Conservation (phyloP, 2,888 invertebrate species). For the Alsophila aescularia region DNA sequence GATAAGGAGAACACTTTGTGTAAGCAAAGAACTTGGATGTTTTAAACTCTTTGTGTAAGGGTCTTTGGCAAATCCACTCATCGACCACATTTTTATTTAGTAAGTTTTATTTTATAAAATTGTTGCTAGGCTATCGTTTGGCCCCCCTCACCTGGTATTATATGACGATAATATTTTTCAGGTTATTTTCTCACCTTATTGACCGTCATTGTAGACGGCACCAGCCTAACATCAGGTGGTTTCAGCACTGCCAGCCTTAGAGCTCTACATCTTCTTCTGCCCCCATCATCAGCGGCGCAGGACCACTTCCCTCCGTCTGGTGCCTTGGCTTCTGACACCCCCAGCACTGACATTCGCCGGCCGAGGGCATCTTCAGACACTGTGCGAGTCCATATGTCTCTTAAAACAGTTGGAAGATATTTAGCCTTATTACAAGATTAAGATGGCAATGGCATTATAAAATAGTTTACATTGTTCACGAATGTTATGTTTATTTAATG, state of each 20-base stretch:
- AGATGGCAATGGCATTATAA: too few species aligned
- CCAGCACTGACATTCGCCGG: constrained; percentile 87
- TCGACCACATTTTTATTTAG: too few species aligned
- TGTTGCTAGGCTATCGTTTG: too few species aligned
- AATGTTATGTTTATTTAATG: too few species aligned
- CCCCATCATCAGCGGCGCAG: constrained; percentile 90
- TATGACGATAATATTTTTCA: neutral
- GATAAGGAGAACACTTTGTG: too few species aligned
- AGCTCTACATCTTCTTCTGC: constrained; percentile 87
- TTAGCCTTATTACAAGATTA: too few species aligned
- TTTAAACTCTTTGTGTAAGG: too few species aligned
- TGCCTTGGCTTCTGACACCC: constrained; percentile 87
- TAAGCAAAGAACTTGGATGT: too few species aligned
- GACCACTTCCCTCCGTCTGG: constrained; percentile 92
- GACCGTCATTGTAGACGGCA: constrained; percentile 88
- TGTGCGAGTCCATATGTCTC: constrained; percentile 88
- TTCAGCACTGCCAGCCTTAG: constrained; percentile 85
- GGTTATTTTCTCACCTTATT: constrained; percentile 85
- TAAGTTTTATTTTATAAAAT: too few species aligned
- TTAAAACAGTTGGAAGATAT: constrained; percentile 60
- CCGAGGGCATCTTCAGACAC: constrained; percentile 81
- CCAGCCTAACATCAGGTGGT: constrained; percentile 87
- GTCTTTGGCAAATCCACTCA: too few species aligned
- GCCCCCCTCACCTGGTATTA: too few species aligned
- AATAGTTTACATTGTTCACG: too few species aligned